Percentiles rank a stretch among this genome's conserved stretches.
phyloP scores from a whole-genome alignment of 2,888 invertebrate species.

The Keiferia lycopersicella region DNA sequence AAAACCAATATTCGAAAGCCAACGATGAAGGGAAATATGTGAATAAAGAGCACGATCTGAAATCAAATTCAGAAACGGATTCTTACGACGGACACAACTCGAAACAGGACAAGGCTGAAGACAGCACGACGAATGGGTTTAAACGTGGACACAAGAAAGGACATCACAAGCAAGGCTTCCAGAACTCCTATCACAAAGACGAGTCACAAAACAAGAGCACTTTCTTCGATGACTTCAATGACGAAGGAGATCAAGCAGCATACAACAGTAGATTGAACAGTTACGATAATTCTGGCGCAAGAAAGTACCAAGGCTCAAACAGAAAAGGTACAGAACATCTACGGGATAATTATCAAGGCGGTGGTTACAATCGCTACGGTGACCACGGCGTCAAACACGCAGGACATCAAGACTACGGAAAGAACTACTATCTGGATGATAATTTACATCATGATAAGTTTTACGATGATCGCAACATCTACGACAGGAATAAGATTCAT shows the following conservation, averaged over 20 bases:
- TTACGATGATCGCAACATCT: conserved; percentile 62
- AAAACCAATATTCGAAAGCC: conserved; percentile 70
- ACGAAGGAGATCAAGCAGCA: conserved; percentile 72
- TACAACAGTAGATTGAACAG: conserved; percentile 68
- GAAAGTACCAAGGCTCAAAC: conserved; percentile 68
- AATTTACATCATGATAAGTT: conserved; percentile 66
- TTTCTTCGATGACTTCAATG: conserved; percentile 84
- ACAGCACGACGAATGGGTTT: conserved; percentile 63
- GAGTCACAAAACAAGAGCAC: conserved; percentile 86
- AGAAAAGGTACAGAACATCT: conserved; percentile 69
- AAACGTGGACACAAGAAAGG: conserved; percentile 84
- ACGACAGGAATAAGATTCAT: conserved; percentile 62
- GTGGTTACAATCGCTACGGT: conserved; percentile 65
- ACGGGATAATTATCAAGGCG: conserved; percentile 64
- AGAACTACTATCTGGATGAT: conserved; percentile 74
- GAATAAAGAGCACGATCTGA: conserved; percentile 72
- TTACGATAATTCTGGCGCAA: conserved; percentile 67
- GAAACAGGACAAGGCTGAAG: conserved; percentile 71
- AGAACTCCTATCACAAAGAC: conserved; percentile 86
- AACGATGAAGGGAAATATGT: conserved; percentile 73
- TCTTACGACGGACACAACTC: conserved; percentile 69
- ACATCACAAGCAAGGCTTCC: conserved; percentile 85
- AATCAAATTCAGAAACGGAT: conserved; percentile 68
- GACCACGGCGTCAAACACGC: conserved; percentile 66
- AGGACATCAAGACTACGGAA: conserved; percentile 69